A percentile compares a stretch with the other conserved stretches of the same genome.
These are phyloP conservation scores for Miltochrista miniata DNA, from an alignment of 2,888 invertebrate genomes.

Conservation along the genomic window DNA sequence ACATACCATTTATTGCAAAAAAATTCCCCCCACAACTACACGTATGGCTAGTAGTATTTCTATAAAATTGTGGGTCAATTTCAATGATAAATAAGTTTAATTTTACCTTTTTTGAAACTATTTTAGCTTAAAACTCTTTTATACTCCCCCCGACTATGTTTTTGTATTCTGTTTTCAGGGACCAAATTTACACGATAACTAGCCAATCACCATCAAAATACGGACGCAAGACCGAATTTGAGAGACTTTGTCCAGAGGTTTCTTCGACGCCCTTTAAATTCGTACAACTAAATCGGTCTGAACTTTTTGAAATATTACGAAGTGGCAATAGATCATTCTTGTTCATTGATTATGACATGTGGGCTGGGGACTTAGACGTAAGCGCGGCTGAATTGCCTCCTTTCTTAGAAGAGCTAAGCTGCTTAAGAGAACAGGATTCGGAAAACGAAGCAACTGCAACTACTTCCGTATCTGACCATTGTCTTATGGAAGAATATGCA, in stretches of 20 bases:
- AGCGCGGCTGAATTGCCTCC: constrained; percentile 9
- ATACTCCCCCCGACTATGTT: background rate
- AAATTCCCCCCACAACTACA: too few relatives aligned
- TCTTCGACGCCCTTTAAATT: background rate
- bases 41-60: too few relatives aligned
- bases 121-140: background rate
- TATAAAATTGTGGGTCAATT: too few relatives aligned
- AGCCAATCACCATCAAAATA: background rate
- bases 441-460: constrained; percentile 9
- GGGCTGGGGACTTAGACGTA: constrained; percentile 7
- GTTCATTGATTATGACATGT: constrained; percentile 33
- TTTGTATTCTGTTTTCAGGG: background rate
- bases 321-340: constrained; percentile 16
- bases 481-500: constrained; percentile 1
- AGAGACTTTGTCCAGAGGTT: background rate
- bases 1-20: too few relatives aligned
- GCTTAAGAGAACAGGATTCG: background rate
- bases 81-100: too few relatives aligned
- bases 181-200: background rate
- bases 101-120: background rate
- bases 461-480: constrained; percentile 16
- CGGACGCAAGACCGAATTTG: background rate
- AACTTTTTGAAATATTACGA: background rate
- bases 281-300: background rate
- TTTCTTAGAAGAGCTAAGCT: background rate